Evolutionary conservation across 2,888 invertebrate genomes (phyloP), one percentile per base, ranked within the genome.

Genomic region (Clunio marinus): DNA sequence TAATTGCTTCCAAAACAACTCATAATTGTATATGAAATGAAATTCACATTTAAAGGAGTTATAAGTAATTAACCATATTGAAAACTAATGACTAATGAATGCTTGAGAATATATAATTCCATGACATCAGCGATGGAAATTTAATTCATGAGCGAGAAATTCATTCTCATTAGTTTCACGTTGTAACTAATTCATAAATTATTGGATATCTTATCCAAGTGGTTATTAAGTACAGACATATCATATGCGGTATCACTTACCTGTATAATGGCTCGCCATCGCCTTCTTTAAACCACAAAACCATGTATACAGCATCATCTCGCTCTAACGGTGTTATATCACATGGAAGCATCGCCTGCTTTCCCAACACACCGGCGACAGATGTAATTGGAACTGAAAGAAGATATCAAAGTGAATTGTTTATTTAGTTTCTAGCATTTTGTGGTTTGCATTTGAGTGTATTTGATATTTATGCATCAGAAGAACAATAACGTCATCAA

Each of bases 231-330:
- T 10, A 8, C 22, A 17, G 22, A 51, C 20, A 22, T 3, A 57
- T 32, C 10, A 10, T 4, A 32, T 32, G 10, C 4, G 4, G 32
- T 32, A 22, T 2, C 13, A 10, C 20, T 80, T 78, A 93, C 93
- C 91, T 92, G 81, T 91, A 93, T 71, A 93, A 81, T 25, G 92
- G 92, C 75, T 91, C 91, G 32, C 87, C 88, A 72, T 87, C 89
- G 45, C 87, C 86, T 77, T 91, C 91, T 75, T 90, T 90, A 80
- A 91, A 93, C 93, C 93, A 93, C 37, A 93, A 83, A 72, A 93
- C 92, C 91, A 92, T 91, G 75, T 88, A 88, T 68, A 92, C 91
- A 25, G 87, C 86, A 78, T 92, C 92, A 74, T 90, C 87, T 68
- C 87, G 83, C 74, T 89, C 86, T 71, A 86, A 82, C 7, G 93